Percentiles rank a stretch among this genome's conserved stretches.
Evolutionary conservation across 1,140 invertebrate species (phyloP).

Genomic region (Phenacoccus solenopsis): DNA sequence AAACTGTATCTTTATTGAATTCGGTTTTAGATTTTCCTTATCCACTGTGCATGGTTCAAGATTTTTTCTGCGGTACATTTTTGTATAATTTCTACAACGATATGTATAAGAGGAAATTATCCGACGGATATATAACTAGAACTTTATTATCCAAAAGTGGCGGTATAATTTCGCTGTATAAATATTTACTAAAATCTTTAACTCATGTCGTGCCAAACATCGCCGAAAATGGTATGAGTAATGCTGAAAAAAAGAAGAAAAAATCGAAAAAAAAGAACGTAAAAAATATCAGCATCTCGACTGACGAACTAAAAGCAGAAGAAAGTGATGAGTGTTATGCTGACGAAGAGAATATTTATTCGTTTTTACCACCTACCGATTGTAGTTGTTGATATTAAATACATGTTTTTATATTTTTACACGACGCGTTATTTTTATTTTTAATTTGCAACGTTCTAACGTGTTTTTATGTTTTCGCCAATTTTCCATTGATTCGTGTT

Average conservation of each 20-base stretch:
- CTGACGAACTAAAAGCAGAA: neutral
- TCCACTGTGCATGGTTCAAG: conserved; percentile 8
- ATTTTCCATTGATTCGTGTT: neutral
- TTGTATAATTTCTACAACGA: conserved; percentile 21
- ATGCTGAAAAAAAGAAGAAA: neutral
- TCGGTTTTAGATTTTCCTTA: conserved; percentile 20
- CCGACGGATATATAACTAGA: conserved; percentile 4
- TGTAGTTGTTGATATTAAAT: neutral
- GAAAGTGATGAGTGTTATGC: neutral
- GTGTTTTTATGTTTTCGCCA: neutral
- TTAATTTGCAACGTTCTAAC: neutral
- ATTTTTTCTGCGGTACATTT: conserved; percentile 19
- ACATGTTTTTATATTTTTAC: neutral
- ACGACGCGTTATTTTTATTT: neutral
- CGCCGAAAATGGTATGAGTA: neutral
- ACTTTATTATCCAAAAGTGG: neutral
- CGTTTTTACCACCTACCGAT: neutral
- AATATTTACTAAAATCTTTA: neutral
- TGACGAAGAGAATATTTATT: neutral
- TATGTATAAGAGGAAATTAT: conserved; percentile 12
- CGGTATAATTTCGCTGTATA: neutral
- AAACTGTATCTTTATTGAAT: conserved; percentile 19
- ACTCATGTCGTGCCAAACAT: neutral
- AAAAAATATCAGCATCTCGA: neutral
- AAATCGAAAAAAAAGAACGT: neutral